Conservation (phyloP, 2,797 vertebrate genomes). For the Liparis tanakae region DNA sequence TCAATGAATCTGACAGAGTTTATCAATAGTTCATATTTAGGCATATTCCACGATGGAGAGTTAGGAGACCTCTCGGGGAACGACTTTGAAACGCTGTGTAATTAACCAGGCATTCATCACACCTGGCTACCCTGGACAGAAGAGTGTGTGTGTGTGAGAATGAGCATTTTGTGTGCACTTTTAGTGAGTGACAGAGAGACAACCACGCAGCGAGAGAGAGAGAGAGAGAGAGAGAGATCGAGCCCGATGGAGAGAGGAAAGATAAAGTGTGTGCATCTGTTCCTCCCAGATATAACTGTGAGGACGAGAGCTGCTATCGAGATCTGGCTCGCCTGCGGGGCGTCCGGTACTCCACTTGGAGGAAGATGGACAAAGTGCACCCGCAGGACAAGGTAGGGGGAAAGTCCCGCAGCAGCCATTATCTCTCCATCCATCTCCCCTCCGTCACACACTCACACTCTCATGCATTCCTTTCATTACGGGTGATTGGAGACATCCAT, state of each 20-base stretch:
- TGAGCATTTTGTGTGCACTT: constrained; percentile 24
- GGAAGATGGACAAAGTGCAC: constrained; percentile 90
- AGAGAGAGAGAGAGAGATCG: constrained; percentile 17
- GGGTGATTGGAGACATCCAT: constrained; percentile 32
- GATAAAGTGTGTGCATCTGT: constrained; percentile 77
- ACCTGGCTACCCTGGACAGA: constrained; percentile 48
- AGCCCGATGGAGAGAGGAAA: constrained; percentile 48
- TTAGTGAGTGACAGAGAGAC: constrained; percentile 21
- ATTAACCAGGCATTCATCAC: constrained; percentile 79
- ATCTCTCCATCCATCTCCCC: constrained; percentile 39
- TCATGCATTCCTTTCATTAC: constrained; percentile 24
- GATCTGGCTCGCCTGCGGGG: constrained; percentile 96
- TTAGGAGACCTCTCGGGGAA: too few relatives aligned
- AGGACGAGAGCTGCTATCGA: constrained; percentile 95
- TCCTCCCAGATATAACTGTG: constrained; percentile 93
- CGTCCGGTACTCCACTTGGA: constrained; percentile 93
- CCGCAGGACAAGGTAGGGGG: constrained; percentile 93
- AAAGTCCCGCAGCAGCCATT: constrained; percentile 51
- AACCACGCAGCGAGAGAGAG: constrained; percentile 14
- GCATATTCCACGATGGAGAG: too few relatives aligned
- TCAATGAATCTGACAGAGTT: too few relatives aligned
- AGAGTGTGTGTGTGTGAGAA: constrained; percentile 7
- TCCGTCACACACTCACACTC: constrained; percentile 18
- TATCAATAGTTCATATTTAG: too few relatives aligned
- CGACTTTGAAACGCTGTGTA: constrained; percentile 72